Base-by-base conservation (phyloP, 2,888 invertebrate genomes). In the Sympetrum striolatum region DNA sequence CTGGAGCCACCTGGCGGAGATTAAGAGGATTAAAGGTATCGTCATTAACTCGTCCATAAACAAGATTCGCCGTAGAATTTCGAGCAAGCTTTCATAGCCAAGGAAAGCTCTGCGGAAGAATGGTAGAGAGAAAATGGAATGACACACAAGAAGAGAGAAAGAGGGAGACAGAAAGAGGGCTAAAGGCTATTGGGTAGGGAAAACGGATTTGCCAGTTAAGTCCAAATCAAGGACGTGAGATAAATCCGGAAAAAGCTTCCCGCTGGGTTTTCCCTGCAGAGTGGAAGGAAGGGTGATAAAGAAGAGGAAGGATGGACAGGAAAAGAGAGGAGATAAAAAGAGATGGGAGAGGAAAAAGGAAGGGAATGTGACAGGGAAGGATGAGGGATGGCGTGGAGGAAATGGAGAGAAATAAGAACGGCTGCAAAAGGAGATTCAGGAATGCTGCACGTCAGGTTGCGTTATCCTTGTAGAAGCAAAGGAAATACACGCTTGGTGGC, bases 221-320 rank as follows among this genome's bases (percentile, higher is more conserved):
- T 82, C 82, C 82, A 82, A 82, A 82, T 82, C 82, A 82, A 82
- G 58, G 82, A 82, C 82, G 82, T 82, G 82, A 82, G 82, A 82
- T 82, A 82, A 82, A 82, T 82, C 82, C 35, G 35, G n/a, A 82
- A 82, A 64, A 82, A 82, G 82, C 58, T 82, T 82, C 31, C 82
- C 82, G 53, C 58, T 35, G 82, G 82, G 82, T 60, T 82, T 82
- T 64, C n/a, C 18, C 35, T 31, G 86, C 53, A 86, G n/a, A 53
- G 35, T 25, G 25, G 35, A 58, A 31, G 48, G 81, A 25, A n/a
- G 25, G 48, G 82, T 53, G 53, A 18, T 31, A 37, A 86, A 12
- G 12, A 35, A 37, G 37, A 22, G 4, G 86, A 10, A 15, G 58
- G n/a, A 44, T n/a, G 22, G n/a, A 4, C 25, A 12, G 81, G 81